These are phyloP conservation scores for Pholis gunnellus DNA, from an alignment of 2,113 vertebrate genomes.

Conservation along the genomic window DNA sequence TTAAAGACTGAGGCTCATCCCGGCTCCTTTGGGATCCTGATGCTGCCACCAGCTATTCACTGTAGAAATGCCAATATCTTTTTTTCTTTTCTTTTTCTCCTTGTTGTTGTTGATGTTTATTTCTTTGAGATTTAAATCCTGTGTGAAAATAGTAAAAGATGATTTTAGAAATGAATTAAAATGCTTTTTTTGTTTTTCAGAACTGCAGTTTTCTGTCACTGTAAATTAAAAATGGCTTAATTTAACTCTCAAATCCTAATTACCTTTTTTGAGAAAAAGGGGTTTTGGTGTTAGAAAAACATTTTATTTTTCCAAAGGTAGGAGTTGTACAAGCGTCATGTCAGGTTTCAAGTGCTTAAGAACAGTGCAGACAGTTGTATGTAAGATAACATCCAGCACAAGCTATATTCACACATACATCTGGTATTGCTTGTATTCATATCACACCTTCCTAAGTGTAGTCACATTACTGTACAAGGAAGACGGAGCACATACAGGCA, in stretches of 20 bases:
- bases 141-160: slow-evolving; percentile 77
- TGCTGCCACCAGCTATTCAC: slow-evolving; percentile 95
- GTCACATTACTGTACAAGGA: background rate
- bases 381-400: background rate
- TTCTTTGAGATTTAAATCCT: slow-evolving; percentile 79
- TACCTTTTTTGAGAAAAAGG: slow-evolving; percentile 3
- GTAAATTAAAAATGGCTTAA: slow-evolving; percentile 40
- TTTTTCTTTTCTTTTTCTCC: slow-evolving; percentile 58
- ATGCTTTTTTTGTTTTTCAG: slow-evolving; percentile 76
- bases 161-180: slow-evolving; percentile 82
- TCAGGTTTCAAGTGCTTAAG: background rate
- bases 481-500: background rate
- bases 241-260: slow-evolving; percentile 2
- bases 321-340: slow-evolving; percentile 20
- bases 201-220: slow-evolving; percentile 64
- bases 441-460: background rate
- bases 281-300: background rate
- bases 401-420: background rate
- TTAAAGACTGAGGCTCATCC: slow-evolving; percentile 55
- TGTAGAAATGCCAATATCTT: slow-evolving; percentile 97
- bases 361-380: slow-evolving; percentile 11
- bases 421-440: background rate
- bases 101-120: slow-evolving; percentile 55
- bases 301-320: slow-evolving; percentile 19
- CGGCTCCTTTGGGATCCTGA: slow-evolving; percentile 81